Evolutionary conservation across 2,113 vertebrate genomes (phyloP), one percentile per base, ranked within the genome.

Genomic region (Pelodiscus sinensis): DNA sequence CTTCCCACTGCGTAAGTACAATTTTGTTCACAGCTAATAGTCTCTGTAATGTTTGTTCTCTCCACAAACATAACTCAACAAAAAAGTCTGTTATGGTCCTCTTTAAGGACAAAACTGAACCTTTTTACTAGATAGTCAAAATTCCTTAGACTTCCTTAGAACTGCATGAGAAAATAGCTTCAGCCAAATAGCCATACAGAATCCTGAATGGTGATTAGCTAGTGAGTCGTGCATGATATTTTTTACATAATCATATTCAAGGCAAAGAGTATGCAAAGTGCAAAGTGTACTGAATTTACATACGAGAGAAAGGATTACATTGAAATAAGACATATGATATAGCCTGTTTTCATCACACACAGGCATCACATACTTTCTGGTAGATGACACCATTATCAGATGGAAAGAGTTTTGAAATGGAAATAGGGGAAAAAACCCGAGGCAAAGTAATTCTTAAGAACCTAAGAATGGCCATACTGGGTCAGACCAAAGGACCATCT

Each of bases 261-360:
- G 79, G 73, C 8, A 62, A 77, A 92, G 65, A 18, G 15, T 3
- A 35, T 24, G 18, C 27, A 86, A 52, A 35, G 1, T 29, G 77
- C 2, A 22, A 77, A 8, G 5, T 16, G 7, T 87, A 60, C 13
- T 82, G 58, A 87, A 81, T 1, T 89, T 79, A 68, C 25, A 87
- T 92, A 84, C 2, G 19, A 19, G 83, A 85, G 55, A 77, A 80
- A 92, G 31, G 14, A 93, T 44, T 83, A 95, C 86, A 89, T 15
- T 2, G 15, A 25, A 94, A 91, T 55, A 84, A 35, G 75, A 89
- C 86, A 83, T 71, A 38, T 44, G 7, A 44, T 6, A 6, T 44
- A 44, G 44, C 44, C 44, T 44, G 44, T 44, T 44, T 44, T 44
- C 6, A 44, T 44, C 44, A 44, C 44, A 73, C 9, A 79, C 52